Evolutionary conservation across 2,797 vertebrate genomes (phyloP).

Genomic region (Acanthornis magna): DNA sequence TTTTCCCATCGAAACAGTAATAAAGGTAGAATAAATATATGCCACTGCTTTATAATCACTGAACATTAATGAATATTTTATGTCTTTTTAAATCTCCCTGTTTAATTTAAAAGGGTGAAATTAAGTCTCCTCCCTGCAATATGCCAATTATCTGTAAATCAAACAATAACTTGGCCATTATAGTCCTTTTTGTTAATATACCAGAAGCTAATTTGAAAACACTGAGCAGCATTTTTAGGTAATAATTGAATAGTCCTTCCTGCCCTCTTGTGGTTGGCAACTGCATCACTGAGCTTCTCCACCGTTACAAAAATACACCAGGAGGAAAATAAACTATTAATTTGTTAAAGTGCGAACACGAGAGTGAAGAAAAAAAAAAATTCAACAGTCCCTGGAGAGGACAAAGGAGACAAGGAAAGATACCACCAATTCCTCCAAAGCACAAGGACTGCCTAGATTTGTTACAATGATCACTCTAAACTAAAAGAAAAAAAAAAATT

Average conservation of each 20-base stretch:
- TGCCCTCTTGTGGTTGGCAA: constrained; percentile 77
- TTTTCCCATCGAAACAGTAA: constrained; percentile 87
- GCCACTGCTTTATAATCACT: constrained; percentile 84
- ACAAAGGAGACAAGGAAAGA: not conserved
- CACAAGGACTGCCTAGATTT: not conserved
- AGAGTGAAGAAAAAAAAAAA: not conserved
- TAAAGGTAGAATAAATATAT: constrained; percentile 84
- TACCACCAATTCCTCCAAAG: not conserved
- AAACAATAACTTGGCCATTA: constrained; percentile 94
- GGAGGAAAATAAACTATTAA: constrained; percentile 37
- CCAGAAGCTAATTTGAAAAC: constrained; percentile 84
- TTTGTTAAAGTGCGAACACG: constrained; percentile 39
- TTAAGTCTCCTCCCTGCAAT: constrained; percentile 86
- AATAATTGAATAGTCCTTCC: constrained; percentile 79
- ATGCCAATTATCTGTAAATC: constrained; percentile 92
- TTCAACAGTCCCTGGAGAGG: not conserved
- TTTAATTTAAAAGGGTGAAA: constrained; percentile 92
- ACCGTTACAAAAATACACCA: not conserved
- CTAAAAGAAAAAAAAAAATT: not conserved
- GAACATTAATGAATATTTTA: constrained; percentile 94
- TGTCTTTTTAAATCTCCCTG: constrained; percentile 91
- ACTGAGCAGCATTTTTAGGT: constrained; percentile 72
- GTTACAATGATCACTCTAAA: not conserved
- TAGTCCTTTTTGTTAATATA: constrained; percentile 85
- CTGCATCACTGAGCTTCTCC: constrained; percentile 59